Conservation (phyloP, 2,113 vertebrate genomes). For the Hepsetus odoe region DNA sequence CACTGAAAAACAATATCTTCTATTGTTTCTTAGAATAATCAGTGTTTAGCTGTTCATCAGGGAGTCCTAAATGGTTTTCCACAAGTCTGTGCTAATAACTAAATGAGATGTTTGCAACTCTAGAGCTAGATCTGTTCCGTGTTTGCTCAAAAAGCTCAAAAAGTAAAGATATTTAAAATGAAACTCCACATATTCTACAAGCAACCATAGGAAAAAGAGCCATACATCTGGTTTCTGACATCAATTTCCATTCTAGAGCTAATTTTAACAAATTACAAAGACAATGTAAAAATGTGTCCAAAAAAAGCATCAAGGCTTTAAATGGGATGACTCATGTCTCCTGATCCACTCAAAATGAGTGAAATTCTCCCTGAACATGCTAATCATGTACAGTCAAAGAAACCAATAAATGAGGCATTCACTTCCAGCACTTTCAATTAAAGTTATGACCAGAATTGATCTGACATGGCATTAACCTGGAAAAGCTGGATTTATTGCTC, state of each 20-base stretch:
- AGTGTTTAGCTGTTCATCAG: neutral
- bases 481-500: constrained; percentile 40
- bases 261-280: constrained; percentile 1
- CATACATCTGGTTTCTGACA: neutral
- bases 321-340: neutral
- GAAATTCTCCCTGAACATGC: neutral
- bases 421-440: constrained; percentile 21
- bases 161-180: neutral
- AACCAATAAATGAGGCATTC: constrained; percentile 33
- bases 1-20: neutral
- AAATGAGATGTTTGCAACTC: constrained; percentile 3
- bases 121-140: neutral
- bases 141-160: neutral
- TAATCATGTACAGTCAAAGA: constrained; percentile 11
- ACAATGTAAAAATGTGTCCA: neutral
- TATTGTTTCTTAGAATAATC: neutral
- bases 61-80: neutral
- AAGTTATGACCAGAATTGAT: constrained; percentile 34
- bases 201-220: neutral
- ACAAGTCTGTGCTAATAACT: neutral
- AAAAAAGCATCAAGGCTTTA: neutral
- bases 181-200: neutral
- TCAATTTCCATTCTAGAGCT: neutral
- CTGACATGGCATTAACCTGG: constrained; percentile 43
- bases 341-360: neutral